Conservation (phyloP, 1,140 invertebrate species). For the Dendrolimus kikuchii region DNA sequence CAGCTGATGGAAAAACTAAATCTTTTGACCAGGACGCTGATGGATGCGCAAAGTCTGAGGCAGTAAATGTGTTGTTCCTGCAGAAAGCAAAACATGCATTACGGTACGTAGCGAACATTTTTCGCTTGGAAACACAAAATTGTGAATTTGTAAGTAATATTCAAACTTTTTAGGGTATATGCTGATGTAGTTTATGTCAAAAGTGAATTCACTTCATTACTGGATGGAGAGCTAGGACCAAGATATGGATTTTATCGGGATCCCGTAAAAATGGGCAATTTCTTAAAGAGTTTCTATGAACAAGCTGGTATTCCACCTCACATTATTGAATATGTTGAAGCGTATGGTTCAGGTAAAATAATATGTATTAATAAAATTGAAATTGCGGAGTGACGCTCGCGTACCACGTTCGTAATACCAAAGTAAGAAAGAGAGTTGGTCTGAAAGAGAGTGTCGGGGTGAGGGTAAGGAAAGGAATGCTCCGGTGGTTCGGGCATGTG, state of each 20-base stretch:
- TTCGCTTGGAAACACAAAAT: too few relatives aligned
- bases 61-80: slow-evolving; percentile 81
- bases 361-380: neutral
- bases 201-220: slow-evolving; percentile 56
- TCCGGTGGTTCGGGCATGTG: too few relatives aligned
- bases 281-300: slow-evolving; percentile 75
- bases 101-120: neutral
- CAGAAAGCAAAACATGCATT: slow-evolving; percentile 83
- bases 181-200: slow-evolving; percentile 77
- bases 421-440: too few relatives aligned
- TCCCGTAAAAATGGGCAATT: slow-evolving; percentile 69
- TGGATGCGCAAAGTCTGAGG: slow-evolving; percentile 80
- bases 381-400: too few relatives aligned
- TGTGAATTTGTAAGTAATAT: too few relatives aligned
- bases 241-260: slow-evolving; percentile 69
- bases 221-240: slow-evolving; percentile 1
- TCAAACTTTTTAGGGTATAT: slow-evolving; percentile 73
- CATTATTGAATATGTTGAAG: slow-evolving; percentile 79
- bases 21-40: slow-evolving; percentile 85
- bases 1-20: slow-evolving; percentile 81
- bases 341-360: slow-evolving; percentile 76
- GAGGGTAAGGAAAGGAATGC: too few relatives aligned
- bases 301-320: slow-evolving; percentile 75
- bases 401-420: too few relatives aligned
- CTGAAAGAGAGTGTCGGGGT: too few relatives aligned